phyloP scores from a whole-genome alignment of 1,140 invertebrate species.

The Bradynema listronoti region DNA sequence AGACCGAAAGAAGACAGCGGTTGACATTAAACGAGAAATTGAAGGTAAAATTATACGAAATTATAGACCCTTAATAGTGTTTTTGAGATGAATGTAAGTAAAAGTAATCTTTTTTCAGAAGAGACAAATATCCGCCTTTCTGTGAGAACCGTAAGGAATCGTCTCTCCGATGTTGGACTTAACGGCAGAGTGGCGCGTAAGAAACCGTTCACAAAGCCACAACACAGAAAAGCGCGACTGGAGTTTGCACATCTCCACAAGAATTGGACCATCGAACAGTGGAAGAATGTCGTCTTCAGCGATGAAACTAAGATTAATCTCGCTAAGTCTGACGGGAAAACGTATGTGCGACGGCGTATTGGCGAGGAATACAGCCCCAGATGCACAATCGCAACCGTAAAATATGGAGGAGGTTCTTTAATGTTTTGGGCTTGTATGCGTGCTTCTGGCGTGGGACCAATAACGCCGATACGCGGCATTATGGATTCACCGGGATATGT shows the following conservation, averaged over 20 bases:
- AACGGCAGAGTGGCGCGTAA: too few relatives aligned
- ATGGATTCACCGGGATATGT: too few relatives aligned
- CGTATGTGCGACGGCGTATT: slow-evolving; percentile 29
- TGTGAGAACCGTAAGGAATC: too few relatives aligned
- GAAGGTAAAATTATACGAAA: too few relatives aligned
- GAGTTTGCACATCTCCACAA: slow-evolving; percentile 21
- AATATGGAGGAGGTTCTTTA: slow-evolving; percentile 52
- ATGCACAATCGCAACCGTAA: slow-evolving; percentile 49
- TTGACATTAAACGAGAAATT: too few relatives aligned
- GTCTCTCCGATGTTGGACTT: too few relatives aligned
- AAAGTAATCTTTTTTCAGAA: too few relatives aligned
- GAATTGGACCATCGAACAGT: slow-evolving; percentile 17
- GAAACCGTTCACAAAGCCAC: too few relatives aligned
- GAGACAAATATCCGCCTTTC: too few relatives aligned
- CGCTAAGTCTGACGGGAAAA: slow-evolving; percentile 28
- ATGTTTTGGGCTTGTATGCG: slow-evolving; percentile 58
- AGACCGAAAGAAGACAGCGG: too few relatives aligned
- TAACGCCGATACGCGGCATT: slow-evolving; percentile 53
- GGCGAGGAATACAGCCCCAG: slow-evolving; percentile 25
- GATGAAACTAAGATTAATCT: slow-evolving; percentile 43
- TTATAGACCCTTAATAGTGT: too few relatives aligned
- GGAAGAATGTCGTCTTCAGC: slow-evolving; percentile 31
- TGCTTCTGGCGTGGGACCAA: slow-evolving; percentile 41
- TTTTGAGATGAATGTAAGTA: too few relatives aligned
- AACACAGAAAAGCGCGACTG: slow-evolving; percentile 7